Evolutionary conservation across 92 coral and sea anemone genomes (phyloP), one percentile per base, ranked within the genome.

Genomic region (Virgularia gustaviana): DNA sequence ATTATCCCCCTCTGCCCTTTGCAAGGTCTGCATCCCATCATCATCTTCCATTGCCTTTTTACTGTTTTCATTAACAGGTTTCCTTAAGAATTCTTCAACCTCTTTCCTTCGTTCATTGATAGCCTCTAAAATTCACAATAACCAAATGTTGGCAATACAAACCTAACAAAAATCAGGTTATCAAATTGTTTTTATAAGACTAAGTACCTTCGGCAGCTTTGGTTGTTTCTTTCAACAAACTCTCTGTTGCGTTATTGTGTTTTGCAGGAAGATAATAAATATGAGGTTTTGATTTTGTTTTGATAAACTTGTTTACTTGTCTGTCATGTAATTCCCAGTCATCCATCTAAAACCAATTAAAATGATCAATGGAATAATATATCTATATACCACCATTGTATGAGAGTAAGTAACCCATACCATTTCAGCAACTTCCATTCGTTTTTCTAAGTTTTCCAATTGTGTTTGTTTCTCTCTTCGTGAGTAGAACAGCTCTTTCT

Each of bases 271-370:
- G 59, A 72, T 84, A 92, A 82, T 84, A 88, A 65, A 92, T 89
- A 33, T 90, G 76, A 9, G 98, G 98, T 47, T 79, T 82, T 31
- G 94, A 80, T 58, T 89, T 89, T 35, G 98, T 92, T 85, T 84
- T 85, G 78, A 92, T 92, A 55, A 86, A 89, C 23, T 74, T 77
- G 73, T 88, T 74, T 72, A 92, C 71, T 51, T 85, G 84, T 49
- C 75, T 81, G 27, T 87, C 92, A 80, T 92, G 90, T 22, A 71
- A 80, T 55, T 92, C 98, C 98, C 98, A 92, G 37, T 85, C 94
- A 57, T 89, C 98, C 73, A 89, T 89, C 98, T 90, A 70, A 25
- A 67, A 45, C 16, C 20, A 58, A 32, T 72, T 76, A 53, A 9
- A 63, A 57, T 25, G 42, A 39, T 63, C 23, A 29, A 65, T 41